Evolutionary conservation across 2,113 vertebrate genomes (phyloP).

Genomic region (Meriones unguiculatus): DNA sequence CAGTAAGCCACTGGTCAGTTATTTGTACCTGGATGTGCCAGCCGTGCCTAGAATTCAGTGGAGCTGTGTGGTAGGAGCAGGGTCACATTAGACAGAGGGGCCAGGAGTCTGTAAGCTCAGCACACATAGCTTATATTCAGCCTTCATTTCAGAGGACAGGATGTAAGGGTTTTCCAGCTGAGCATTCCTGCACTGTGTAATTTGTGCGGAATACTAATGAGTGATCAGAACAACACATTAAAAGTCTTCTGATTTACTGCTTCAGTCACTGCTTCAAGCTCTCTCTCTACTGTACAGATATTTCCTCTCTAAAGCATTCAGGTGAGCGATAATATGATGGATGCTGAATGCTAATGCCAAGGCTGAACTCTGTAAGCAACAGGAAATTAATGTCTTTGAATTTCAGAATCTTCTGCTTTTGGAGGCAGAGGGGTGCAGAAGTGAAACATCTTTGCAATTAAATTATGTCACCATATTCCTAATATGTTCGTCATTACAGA

Average conservation of each 20-base stretch:
- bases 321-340: constrained; percentile 16
- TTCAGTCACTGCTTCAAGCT: neutral
- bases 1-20: neutral
- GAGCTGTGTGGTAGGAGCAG: neutral
- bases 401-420: constrained; percentile 21
- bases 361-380: constrained; percentile 4
- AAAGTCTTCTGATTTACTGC: constrained; percentile 36
- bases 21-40: neutral
- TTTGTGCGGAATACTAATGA: constrained; percentile 52
- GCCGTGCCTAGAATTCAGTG: neutral
- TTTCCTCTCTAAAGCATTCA: constrained; percentile 49
- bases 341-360: constrained; percentile 45
- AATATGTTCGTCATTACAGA: neutral
- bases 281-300: constrained; percentile 32
- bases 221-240: constrained; percentile 24
- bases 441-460: neutral
- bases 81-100: neutral
- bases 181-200: neutral
- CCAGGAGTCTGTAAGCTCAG: neutral
- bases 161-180: constrained; percentile 4
- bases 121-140: neutral
- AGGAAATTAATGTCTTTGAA: constrained; percentile 34
- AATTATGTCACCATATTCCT: constrained; percentile 30
- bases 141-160: neutral
- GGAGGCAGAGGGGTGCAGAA: neutral